Percentiles rank a stretch among this genome's conserved stretches.
phyloP scores from a whole-genome alignment of 2,888 invertebrate genomes.

The Torymus texanus region DNA sequence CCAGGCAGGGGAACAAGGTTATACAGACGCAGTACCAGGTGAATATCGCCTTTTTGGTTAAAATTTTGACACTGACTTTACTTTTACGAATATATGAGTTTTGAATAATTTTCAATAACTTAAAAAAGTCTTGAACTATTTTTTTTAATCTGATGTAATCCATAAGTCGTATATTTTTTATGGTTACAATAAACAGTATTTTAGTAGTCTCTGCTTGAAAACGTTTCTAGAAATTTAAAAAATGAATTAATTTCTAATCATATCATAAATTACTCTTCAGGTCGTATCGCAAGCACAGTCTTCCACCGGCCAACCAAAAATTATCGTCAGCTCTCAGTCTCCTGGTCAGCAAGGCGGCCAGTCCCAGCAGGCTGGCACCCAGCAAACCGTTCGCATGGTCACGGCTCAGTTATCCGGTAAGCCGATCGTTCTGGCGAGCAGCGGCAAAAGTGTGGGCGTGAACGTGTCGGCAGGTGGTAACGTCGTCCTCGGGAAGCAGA shows the following conservation, averaged over 20 bases:
- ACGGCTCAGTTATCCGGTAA: conserved; percentile 73
- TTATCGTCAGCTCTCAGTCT: conserved; percentile 71
- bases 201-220: too few relatives aligned
- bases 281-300: conserved; percentile 72
- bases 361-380: conserved; percentile 61
- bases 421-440: conserved; percentile 72
- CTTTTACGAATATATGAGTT: too few relatives aligned
- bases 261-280: conserved; percentile 57
- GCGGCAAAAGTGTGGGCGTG: conserved; percentile 70
- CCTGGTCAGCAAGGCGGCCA: conserved; percentile 61
- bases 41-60: neutral
- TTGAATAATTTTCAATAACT: too few relatives aligned
- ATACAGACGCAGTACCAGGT: conserved; percentile 74
- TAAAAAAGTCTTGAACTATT: too few relatives aligned
- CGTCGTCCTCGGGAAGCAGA: conserved; percentile 70
- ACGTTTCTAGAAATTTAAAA: too few relatives aligned
- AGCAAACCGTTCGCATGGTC: conserved; percentile 73
- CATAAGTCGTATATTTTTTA: too few relatives aligned
- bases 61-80: too few relatives aligned
- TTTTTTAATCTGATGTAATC: too few relatives aligned
- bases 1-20: conserved; percentile 71
- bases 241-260: too few relatives aligned
- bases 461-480: conserved; percentile 65
- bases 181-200: too few relatives aligned
- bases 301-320: conserved; percentile 67